Base-by-base conservation (phyloP, 2,113 vertebrate species). In the Neopipo cinnamomea region DNA sequence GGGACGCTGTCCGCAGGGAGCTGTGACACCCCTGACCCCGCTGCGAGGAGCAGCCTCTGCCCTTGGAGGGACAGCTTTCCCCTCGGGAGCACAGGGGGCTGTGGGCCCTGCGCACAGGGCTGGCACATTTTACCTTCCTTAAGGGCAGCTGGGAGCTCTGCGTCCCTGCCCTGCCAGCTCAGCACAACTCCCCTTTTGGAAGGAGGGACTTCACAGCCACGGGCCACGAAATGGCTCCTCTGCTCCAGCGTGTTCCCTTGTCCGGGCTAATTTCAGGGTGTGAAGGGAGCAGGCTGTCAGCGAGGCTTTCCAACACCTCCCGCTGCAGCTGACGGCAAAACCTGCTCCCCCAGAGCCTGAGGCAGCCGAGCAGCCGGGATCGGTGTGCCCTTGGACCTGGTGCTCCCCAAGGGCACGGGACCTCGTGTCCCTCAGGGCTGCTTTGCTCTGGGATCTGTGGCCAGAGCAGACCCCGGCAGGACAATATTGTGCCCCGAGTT, bases 1-100 rank as follows among this genome's bases (percentile, higher is more conserved):
- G 78, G n/a, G n/a, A n/a, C n/a, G n/a, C 27, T 0, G 0, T 6
- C 1, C 41, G 37, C 0, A 2, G 4, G 39, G 5, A 44, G 42
- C 28, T 67, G 33, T 8, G 3, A 2, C 76, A 12, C 35, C 28
- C 50, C 11, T 56, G 37, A n/a, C n/a, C n/a, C n/a, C n/a, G n/a
- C 31, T 30, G 4, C 0, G 1, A 52, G 78, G 31, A 52, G 37
- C 50, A 73, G 28, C 46, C 11, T 1, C 61, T 78, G 1, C 1
- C 47, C 50, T 30, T 25, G 44, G 56, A 88, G 16, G 52, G 75
- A 20, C 35, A 46, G 22, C 39, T 14, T 10, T 47, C 16, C 37
- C 63, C 47, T n/a, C 3, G 6, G 72, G 28, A n/a, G 31, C 68
- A 55, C 39, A 59, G 56, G 39, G 47, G n/a, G 30, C 7, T 17